Base-by-base conservation (phyloP, 1,140 invertebrate species). In the Aleiodes sp. region DNA sequence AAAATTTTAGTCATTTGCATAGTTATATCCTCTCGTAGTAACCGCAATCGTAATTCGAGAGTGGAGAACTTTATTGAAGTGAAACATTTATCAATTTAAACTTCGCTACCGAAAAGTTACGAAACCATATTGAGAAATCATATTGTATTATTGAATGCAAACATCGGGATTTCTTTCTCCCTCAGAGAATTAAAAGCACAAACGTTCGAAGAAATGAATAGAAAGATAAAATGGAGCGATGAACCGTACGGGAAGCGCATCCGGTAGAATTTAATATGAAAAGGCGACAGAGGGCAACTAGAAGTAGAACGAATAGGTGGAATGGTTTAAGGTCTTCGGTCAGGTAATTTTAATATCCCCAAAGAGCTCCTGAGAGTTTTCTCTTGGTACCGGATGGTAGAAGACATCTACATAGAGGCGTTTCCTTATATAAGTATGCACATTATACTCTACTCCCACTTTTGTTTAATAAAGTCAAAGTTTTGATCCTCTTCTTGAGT, bases 331-430 rank as follows among this genome's bases (percentile, higher is more conserved):
- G 28, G 62, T 65, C 24, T 41, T 43, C 29, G 35, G 61, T 63
- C 41, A 52, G 41, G 26, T 65, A 52, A 65, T 65, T 65, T 65
- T 65, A 65, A 52, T 52, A 65, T 65, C 39, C 39, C 29, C 41
- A 28, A 46, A 41, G 37, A 28, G 63, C 28, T 19, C 24, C 28
- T 31, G 14, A 52, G 63, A 52, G 39, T 33, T 65, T 65, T 31
- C 28, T 52, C n/a, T 8, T 33, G 28, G 63, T 31, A 65, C 63
- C 41, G 39, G 16, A 65, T 65, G 39, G 39, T 16, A 46, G 35
- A 10, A 46, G 12, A 21, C 33, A 62, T 56, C 46, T 24, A 2
- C 46, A 28, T 24, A 56, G 56, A 31, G n/a, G n/a, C n/a, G n/a
- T n/a, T n/a, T n/a, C 12, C 28, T 26, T n/a, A 7, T 14, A 8